These are phyloP conservation scores for Cottoperca gobio DNA, from an alignment of 2,797 vertebrate species.

Conservation along the genomic window DNA sequence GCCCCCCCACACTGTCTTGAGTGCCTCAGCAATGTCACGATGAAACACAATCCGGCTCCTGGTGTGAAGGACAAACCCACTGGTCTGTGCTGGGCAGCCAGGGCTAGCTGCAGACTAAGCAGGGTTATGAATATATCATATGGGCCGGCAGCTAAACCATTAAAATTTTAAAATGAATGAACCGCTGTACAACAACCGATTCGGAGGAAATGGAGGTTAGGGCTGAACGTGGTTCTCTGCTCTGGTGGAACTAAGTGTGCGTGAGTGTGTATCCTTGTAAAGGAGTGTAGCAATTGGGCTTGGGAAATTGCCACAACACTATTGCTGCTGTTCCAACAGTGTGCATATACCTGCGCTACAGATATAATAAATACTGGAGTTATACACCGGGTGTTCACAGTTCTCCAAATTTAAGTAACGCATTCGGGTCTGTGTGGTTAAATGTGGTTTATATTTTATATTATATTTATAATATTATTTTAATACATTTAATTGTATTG, in stretches of 20 bases:
- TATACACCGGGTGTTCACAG: background rate
- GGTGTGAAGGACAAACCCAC: conserved; percentile 64
- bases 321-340: conserved; percentile 35
- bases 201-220: conserved; percentile 41
- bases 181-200: conserved; percentile 38
- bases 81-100: conserved; percentile 48
- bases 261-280: conserved; percentile 46
- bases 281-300: conserved; percentile 28
- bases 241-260: conserved; percentile 48
- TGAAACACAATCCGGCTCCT: conserved; percentile 69
- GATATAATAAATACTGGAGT: conserved; percentile 6
- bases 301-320: conserved; percentile 6
- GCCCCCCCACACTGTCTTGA: conserved; percentile 42
- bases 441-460: no score
- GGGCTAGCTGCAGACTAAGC: conserved; percentile 45
- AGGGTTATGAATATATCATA: conserved; percentile 69
- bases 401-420: background rate
- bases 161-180: conserved; percentile 71
- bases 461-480: no score
- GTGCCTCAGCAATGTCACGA: conserved; percentile 65
- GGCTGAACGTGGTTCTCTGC: conserved; percentile 26
- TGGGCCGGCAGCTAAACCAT: conserved; percentile 52
- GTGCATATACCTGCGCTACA: conserved; percentile 1
- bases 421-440: background rate
- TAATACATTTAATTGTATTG: no score